Percentiles rank a stretch among this genome's conserved stretches.
Conservation (phyloP, 2,113 vertebrate species). For the Mystacornis crossleyi region DNA sequence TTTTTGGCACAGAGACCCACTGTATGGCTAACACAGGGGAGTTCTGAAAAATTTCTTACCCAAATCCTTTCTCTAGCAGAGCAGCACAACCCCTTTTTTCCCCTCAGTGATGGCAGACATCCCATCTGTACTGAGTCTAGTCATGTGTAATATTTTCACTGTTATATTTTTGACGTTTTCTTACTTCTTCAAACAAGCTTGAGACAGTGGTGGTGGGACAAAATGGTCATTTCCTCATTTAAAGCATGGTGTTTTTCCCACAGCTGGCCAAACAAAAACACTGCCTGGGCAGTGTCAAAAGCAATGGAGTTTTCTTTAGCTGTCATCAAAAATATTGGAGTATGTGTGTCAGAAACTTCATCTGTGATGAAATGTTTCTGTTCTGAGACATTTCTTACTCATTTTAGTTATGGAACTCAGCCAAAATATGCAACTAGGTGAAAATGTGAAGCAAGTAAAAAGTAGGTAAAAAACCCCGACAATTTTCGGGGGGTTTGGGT, state of each 20-base stretch:
- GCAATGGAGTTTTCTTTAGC: neutral
- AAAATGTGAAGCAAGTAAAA: conserved; percentile 19
- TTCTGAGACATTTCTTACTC: conserved; percentile 7
- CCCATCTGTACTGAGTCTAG: conserved; percentile 6
- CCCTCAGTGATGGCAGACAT: neutral
- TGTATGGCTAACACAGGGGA: neutral
- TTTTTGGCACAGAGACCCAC: neutral
- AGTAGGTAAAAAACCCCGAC: neutral
- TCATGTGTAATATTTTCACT: conserved; percentile 14
- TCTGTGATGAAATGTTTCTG: conserved; percentile 1
- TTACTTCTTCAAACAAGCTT: neutral
- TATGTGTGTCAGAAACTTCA: neutral
- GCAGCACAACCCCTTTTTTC: neutral
- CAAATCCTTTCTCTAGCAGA: neutral
- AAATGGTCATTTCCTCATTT: conserved; percentile 19
- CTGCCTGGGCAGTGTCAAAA: neutral
- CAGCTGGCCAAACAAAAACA: neutral
- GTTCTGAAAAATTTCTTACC: neutral
- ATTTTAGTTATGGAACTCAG: neutral
- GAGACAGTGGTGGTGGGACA: neutral
- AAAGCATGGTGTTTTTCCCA: neutral
- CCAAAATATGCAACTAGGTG: neutral
- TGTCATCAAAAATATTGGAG: conserved; percentile 1
- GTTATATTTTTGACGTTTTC: neutral
- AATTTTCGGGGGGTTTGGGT: neutral